Percentiles rank a stretch among this genome's conserved stretches.
phyloP scores from a whole-genome alignment of 1,140 invertebrate genomes.

The Drosophila ogumai region DNA sequence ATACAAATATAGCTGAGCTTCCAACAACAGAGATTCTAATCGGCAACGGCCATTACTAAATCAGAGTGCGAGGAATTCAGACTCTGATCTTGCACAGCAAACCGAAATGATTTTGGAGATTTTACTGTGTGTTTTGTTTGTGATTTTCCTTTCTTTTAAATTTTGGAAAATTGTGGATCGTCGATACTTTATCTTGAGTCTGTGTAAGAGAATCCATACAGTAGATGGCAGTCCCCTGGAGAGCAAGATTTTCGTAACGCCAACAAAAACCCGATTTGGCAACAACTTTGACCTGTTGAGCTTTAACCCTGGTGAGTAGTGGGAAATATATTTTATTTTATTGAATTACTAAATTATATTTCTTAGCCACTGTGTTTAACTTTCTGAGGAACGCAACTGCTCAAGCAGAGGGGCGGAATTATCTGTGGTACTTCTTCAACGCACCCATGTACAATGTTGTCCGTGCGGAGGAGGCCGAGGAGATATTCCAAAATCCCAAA shows the following conservation, averaged over 20 bases:
- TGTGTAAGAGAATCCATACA: conserved; percentile 56
- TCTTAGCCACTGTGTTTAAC: conserved; percentile 42
- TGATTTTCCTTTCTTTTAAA: conserved; percentile 7
- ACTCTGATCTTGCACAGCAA: background rate
- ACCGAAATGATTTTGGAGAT: conserved; percentile 19
- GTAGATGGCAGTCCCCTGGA: conserved; percentile 61
- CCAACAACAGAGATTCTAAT: background rate
- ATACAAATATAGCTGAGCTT: background rate
- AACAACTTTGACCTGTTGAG: conserved; percentile 76
- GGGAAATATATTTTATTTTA: too few species aligned
- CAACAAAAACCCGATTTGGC: conserved; percentile 61
- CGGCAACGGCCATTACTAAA: conserved; percentile 8
- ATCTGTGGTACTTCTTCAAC: conserved; percentile 52
- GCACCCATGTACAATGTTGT: conserved; percentile 63
- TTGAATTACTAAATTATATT: background rate
- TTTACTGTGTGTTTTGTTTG: conserved; percentile 1
- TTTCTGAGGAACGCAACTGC: conserved; percentile 37
- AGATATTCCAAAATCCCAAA: conserved; percentile 66
- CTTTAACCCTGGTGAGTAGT: conserved; percentile 45
- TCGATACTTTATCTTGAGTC: conserved; percentile 50
- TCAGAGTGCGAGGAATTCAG: conserved; percentile 23
- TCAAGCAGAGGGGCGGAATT: conserved; percentile 45
- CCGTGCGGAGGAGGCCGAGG: conserved; percentile 66
- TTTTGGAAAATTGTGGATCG: conserved; percentile 40
- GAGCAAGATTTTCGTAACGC: conserved; percentile 43